These are phyloP conservation scores for Drosophila micromelanica DNA, from an alignment of 1,140 invertebrate genomes.

Conservation along the genomic window DNA sequence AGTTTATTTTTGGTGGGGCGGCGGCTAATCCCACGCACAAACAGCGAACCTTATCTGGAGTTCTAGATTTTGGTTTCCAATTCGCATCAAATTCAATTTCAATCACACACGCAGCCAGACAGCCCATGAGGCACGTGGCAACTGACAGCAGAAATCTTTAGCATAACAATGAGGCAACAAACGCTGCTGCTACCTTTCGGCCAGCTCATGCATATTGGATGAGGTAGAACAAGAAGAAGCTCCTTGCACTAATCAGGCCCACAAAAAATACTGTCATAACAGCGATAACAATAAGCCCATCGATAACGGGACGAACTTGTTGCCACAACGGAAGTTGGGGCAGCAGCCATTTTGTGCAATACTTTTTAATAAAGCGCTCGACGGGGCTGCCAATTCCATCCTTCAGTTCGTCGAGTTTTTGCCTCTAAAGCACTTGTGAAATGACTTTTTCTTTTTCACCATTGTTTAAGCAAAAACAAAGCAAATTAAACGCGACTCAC, in stretches of 20 bases:
- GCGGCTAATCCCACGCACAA: constrained; percentile 63
- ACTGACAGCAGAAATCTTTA: constrained; percentile 74
- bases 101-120: constrained; percentile 48
- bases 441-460: constrained; percentile 74
- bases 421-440: constrained; percentile 64
- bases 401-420: constrained; percentile 4
- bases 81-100: constrained; percentile 73
- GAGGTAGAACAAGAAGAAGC: constrained; percentile 30
- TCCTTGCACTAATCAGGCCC: constrained; percentile 62
- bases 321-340: constrained; percentile 11
- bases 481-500: constrained; percentile 82
- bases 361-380: constrained; percentile 31
- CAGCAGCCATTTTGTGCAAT: constrained; percentile 50
- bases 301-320: constrained; percentile 10
- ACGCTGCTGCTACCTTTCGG: constrained; percentile 52
- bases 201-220: constrained; percentile 76
- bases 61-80: constrained; percentile 17
- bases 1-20: constrained; percentile 61
- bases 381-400: constrained; percentile 16
- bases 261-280: constrained; percentile 65
- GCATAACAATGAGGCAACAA: constrained; percentile 63
- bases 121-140: constrained; percentile 62
- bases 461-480: constrained; percentile 71
- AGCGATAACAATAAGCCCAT: constrained; percentile 64
- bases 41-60: constrained; percentile 39